These are phyloP conservation scores for Thereva nobilitata DNA, from an alignment of 2,888 invertebrate species.

Conservation along the genomic window DNA sequence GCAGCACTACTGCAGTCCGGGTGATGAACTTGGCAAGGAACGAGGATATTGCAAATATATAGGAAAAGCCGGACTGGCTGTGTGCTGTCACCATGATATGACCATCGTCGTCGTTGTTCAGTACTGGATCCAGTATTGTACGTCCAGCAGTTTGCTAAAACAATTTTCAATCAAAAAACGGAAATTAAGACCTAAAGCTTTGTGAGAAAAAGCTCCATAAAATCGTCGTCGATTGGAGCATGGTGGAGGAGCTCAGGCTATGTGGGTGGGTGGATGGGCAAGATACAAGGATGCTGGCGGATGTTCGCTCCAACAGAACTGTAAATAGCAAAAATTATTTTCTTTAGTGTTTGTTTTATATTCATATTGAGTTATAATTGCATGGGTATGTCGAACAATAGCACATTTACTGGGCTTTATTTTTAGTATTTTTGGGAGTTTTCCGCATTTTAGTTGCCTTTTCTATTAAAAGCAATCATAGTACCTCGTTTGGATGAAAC, in stretches of 20 bases:
- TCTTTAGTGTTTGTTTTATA: conserved; percentile 30
- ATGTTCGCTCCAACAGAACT: conserved; percentile 30
- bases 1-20: no score
- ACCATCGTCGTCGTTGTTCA: neutral
- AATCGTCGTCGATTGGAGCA: neutral
- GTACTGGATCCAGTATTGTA: neutral
- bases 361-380: conserved; percentile 21
- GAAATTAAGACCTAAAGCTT: conserved; percentile 39
- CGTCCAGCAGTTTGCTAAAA: conserved; percentile 38
- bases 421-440: no score
- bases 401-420: no score
- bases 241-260: neutral
- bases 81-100: conserved; percentile 1
- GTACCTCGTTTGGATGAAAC: no score
- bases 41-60: no score
- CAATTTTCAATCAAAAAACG: conserved; percentile 43
- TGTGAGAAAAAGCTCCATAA: conserved; percentile 16
- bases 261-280: neutral
- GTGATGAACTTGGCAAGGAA: no score
- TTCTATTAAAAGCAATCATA: no score
- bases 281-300: neutral
- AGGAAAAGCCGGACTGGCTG: conserved; percentile 1
- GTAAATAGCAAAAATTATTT: conserved; percentile 33
- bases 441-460: no score
- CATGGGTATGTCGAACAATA: neutral